These are phyloP conservation scores for Heterohyrax brucei DNA, from an alignment of 2,797 vertebrate genomes.

Conservation along the genomic window DNA sequence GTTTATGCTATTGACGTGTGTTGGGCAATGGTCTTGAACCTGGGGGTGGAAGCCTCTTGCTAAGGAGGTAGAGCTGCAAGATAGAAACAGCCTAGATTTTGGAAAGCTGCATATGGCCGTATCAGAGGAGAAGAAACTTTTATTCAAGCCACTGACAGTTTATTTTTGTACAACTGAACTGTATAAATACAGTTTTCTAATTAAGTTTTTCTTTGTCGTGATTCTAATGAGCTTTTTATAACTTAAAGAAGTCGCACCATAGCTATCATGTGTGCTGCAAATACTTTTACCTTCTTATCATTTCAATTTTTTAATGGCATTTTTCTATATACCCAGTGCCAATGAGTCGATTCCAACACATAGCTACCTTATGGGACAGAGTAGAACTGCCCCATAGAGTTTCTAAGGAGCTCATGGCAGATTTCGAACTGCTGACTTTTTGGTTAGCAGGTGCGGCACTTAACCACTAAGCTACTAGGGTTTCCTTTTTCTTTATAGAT, in stretches of 20 bases:
- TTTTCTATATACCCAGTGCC: background rate
- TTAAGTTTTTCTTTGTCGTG: constrained; percentile 57
- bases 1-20: background rate
- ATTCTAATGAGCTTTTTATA: background rate
- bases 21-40: background rate
- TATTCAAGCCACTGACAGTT: constrained; percentile 13
- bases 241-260: background rate
- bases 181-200: constrained; percentile 33
- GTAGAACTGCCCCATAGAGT: too few species aligned
- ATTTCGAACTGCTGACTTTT: too few species aligned
- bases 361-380: too few species aligned
- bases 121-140: constrained; percentile 13
- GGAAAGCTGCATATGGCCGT: background rate
- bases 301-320: constrained; percentile 19
- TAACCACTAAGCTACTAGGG: too few species aligned
- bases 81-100: background rate
- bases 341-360: too few species aligned
- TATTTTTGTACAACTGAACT: constrained; percentile 28
- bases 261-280: background rate
- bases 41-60: background rate
- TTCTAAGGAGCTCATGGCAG: too few species aligned
- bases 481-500: background rate
- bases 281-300: background rate
- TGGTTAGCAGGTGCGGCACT: too few species aligned
- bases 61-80: background rate